Evolutionary conservation across 2,113 vertebrate genomes (phyloP).

Genomic region (Benitochromis conjunctus): DNA sequence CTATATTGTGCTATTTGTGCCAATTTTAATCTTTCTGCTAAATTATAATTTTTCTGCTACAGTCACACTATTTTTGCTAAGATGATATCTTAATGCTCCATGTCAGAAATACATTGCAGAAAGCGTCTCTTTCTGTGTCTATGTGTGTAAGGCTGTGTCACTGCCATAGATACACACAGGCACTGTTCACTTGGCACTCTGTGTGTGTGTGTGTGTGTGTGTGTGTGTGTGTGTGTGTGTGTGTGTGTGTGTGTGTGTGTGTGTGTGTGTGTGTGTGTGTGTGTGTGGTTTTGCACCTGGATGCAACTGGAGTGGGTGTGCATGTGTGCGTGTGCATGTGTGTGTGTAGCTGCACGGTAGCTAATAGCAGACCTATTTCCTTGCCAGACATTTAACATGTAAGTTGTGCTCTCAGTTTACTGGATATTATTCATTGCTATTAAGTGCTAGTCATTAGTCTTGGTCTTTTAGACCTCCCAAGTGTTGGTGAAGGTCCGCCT

Average conservation of each 20-base stretch:
- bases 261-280: background rate
- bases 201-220: too few relatives aligned
- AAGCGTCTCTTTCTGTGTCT: too few relatives aligned
- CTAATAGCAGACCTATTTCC: constrained; percentile 38
- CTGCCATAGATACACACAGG: too few relatives aligned
- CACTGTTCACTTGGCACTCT: too few relatives aligned
- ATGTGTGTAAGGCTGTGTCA: too few relatives aligned
- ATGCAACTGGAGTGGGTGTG: constrained; percentile 26
- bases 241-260: background rate
- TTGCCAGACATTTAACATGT: constrained; percentile 41
- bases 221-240: too few relatives aligned
- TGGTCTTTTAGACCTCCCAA: background rate
- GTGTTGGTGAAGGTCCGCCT: background rate
- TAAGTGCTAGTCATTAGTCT: constrained; percentile 13
- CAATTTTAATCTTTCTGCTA: too few relatives aligned
- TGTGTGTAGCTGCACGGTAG: constrained; percentile 49
- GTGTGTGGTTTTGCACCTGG: constrained; percentile 50
- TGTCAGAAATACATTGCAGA: too few relatives aligned
- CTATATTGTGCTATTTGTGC: too few relatives aligned
- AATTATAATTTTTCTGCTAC: too few relatives aligned
- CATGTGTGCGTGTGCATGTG: background rate
- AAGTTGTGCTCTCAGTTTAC: constrained; percentile 20
- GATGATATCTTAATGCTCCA: too few relatives aligned
- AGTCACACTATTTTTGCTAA: too few relatives aligned
- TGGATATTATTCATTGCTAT: constrained; percentile 33